Evolutionary conservation across 2,113 vertebrate genomes (phyloP), one percentile per base, ranked within the genome.

Genomic region (Gasterosteus nipponicus): DNA sequence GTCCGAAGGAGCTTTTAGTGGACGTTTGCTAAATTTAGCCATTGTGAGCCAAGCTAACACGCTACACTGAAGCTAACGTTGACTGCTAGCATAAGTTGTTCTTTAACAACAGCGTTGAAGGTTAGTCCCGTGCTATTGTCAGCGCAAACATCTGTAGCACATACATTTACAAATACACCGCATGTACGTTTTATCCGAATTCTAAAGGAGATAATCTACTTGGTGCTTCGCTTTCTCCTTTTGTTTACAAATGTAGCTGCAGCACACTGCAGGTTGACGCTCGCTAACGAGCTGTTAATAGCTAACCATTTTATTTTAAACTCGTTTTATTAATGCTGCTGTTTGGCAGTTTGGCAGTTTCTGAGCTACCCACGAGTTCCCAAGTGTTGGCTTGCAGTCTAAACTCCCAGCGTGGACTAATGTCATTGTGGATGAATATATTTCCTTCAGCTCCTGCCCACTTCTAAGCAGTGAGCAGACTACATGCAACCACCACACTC

Each of bases 171-270:
- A 5, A 46, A 10, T 11, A 33, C 0, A 1, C 1, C 51, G 1
- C 26, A 26, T 31, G 16, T 2, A 10, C 12, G 1, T 33, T 73
- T 39, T 10, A 12, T 14, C 0, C 1, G 16, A 14, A 16, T 11
- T 9, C 29, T 5, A 6, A 1, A 9, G 7, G 5, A 49, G 22
- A 11, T 4, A 0, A 0, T 31, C 22, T 12, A 46, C 78, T 69
- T 31, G 26, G 7, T 63, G 2, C n/a, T 1, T 29, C 10, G 58
- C 62, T 86, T 41, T 64, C 19, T 19, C 83, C 65, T 90, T 26
- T 90, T 92, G 90, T 92, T 91, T 91, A 92, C 89, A 90, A 78
- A 75, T 82, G 82, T 87, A 89, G 82, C 85, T 0, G 26, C 73
- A 80, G 75, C 65, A 57, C n/a, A 14, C 5, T 49, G 38, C 60